A percentile compares a stretch with the other conserved stretches of the same genome.
These are phyloP conservation scores for Xiphydria camelus DNA, from an alignment of 2,888 invertebrate species.

Conservation along the genomic window DNA sequence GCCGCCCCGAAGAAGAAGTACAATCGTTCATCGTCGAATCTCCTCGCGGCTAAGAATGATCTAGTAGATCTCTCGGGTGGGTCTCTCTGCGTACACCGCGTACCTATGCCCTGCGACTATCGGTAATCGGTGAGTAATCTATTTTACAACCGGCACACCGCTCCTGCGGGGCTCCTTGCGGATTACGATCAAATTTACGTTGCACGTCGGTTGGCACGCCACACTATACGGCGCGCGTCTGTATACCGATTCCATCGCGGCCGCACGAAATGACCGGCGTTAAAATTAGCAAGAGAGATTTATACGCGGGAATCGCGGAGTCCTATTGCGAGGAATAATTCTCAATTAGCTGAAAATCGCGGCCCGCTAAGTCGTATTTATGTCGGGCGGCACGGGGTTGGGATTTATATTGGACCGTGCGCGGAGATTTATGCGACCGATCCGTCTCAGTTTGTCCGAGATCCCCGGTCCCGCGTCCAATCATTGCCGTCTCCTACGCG, in stretches of 20 bases:
- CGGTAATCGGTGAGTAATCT: no score
- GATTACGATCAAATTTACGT: neutral
- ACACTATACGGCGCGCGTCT: neutral
- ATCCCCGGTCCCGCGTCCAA: slow-evolving; percentile 22
- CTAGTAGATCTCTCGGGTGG: no score
- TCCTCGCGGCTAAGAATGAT: no score
- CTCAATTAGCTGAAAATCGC: slow-evolving; percentile 54
- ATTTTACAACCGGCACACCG: no score
- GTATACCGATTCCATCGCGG: neutral
- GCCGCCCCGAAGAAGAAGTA: no score
- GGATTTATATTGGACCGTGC: slow-evolving; percentile 51
- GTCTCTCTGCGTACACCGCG: no score
- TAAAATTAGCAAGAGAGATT: slow-evolving; percentile 19
- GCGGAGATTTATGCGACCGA: slow-evolving; percentile 53
- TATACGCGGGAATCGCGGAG: slow-evolving; percentile 15
- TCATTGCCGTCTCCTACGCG: slow-evolving; percentile 23
- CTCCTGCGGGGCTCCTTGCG: neutral
- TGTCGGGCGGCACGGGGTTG: slow-evolving; percentile 39
- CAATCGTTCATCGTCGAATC: no score
- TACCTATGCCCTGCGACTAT: no score
- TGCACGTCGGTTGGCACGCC: neutral
- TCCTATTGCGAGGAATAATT: slow-evolving; percentile 52
- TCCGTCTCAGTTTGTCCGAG: slow-evolving; percentile 54
- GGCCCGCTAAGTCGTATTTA: slow-evolving; percentile 55
- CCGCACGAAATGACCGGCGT: no score